phyloP scores from a whole-genome alignment of 2,797 vertebrate genomes.

The Schizopygopsis pylzovi region DNA sequence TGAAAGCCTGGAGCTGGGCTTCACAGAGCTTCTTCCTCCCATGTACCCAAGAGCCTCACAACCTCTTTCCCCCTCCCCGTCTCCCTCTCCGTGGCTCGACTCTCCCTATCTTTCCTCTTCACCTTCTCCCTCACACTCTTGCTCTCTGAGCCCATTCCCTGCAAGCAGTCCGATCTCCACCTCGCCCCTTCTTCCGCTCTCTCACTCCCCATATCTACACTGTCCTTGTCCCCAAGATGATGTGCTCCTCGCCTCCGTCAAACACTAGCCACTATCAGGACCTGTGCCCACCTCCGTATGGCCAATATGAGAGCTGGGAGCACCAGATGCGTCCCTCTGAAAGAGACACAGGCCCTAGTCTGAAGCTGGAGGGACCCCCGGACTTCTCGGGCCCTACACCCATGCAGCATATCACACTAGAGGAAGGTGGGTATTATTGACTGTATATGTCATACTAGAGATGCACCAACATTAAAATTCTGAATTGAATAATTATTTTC shows the following conservation, averaged over 20 bases:
- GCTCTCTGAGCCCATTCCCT: constrained; percentile 80
- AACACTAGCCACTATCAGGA: constrained; percentile 73
- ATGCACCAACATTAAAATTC: background rate
- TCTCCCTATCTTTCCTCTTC: constrained; percentile 83
- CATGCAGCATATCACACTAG: constrained; percentile 91
- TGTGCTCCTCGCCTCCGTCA: constrained; percentile 74
- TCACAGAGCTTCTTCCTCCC: constrained; percentile 82
- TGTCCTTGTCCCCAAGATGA: constrained; percentile 76
- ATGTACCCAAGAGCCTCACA: constrained; percentile 74
- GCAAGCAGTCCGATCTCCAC: constrained; percentile 78
- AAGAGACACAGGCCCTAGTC: constrained; percentile 57
- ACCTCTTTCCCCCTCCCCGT: constrained; percentile 76
- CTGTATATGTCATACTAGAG: background rate
- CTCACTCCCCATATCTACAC: constrained; percentile 74
- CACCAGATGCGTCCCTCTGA: constrained; percentile 67
- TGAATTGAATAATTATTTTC: background rate
- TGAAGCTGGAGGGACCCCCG: constrained; percentile 72
- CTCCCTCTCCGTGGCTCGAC: constrained; percentile 78
- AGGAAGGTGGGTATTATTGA: constrained; percentile 83
- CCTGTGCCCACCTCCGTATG: constrained; percentile 72
- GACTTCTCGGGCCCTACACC: constrained; percentile 80
- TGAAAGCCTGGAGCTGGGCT: constrained; percentile 81
- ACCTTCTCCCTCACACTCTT: constrained; percentile 81
- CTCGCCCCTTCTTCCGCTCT: constrained; percentile 75
- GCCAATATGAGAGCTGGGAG: constrained; percentile 79